These are phyloP conservation scores for Rhabdomys dilectus DNA, from an alignment of 2,113 vertebrate species.

Conservation along the genomic window DNA sequence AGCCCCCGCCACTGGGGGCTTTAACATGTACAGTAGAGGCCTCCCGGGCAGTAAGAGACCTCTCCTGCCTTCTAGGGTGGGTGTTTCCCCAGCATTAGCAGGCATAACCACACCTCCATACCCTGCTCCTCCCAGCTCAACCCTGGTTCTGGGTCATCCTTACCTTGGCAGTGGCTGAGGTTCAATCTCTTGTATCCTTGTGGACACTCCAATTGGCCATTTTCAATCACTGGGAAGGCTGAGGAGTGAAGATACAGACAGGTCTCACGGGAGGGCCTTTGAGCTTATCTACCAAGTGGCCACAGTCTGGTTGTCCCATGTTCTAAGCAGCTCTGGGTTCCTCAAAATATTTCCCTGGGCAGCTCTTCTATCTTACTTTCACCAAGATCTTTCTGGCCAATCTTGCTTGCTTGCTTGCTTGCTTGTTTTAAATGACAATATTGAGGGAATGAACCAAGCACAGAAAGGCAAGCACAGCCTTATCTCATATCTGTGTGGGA, in stretches of 20 bases:
- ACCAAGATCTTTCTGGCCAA: background rate
- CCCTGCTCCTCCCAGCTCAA: background rate
- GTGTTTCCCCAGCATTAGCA: no score
- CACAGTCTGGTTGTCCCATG: background rate
- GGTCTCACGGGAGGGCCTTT: slow-evolving; percentile 1
- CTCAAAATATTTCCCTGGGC: background rate
- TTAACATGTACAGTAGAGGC: background rate
- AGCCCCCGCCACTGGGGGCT: background rate
- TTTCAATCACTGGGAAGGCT: slow-evolving; percentile 93
- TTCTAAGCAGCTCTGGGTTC: background rate
- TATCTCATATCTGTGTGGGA: background rate
- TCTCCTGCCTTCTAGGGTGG: background rate
- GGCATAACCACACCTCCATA: no score
- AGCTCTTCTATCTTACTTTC: background rate
- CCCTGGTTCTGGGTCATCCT: slow-evolving; percentile 59
- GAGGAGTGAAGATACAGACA: slow-evolving; percentile 66
- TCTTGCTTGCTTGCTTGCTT: background rate
- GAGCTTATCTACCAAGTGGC: background rate
- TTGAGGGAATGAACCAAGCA: background rate
- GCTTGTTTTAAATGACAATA: background rate
- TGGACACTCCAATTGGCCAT: slow-evolving; percentile 94
- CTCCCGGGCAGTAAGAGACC: background rate
- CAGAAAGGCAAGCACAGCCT: background rate
- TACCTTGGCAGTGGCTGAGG: slow-evolving; percentile 96
- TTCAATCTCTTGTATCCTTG: slow-evolving; percentile 95